These are phyloP conservation scores for Lithobates pipiens DNA, from an alignment of 2,797 vertebrate genomes.

Conservation along the genomic window DNA sequence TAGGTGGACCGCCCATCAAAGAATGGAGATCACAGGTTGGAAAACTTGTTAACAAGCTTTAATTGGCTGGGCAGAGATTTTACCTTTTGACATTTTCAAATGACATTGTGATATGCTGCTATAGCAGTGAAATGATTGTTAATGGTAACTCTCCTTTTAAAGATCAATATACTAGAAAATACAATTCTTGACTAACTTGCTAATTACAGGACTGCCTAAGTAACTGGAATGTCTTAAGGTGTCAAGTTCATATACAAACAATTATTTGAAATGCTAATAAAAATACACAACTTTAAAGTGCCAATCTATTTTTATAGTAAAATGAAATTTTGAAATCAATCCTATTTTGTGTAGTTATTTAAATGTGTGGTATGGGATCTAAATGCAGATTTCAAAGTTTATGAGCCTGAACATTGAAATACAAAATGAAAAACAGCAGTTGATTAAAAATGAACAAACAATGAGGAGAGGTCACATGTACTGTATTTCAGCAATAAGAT, in stretches of 20 bases:
- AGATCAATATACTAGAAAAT: neutral
- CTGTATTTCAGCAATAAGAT: too few relatives aligned
- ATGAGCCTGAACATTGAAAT: too few relatives aligned
- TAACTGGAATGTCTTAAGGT: neutral
- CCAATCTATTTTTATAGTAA: neutral
- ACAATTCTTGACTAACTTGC: neutral
- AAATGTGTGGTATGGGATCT: too few relatives aligned
- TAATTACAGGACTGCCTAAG: too few relatives aligned
- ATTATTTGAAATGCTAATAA: neutral
- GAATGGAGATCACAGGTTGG: constrained; percentile 81
- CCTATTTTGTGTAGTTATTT: too few relatives aligned
- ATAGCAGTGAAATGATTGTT: neutral
- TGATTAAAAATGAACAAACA: too few relatives aligned
- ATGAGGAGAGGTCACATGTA: too few relatives aligned
- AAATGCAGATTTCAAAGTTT: too few relatives aligned
- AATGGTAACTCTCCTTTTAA: neutral
- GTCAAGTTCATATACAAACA: neutral
- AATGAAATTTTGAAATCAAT: neutral
- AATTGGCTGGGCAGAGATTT: neutral
- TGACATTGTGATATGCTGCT: neutral
- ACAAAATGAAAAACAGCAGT: too few relatives aligned
- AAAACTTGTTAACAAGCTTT: constrained; percentile 75
- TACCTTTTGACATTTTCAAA: neutral
- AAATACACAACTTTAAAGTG: too few relatives aligned
- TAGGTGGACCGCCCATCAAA: constrained; percentile 83